Conservation (phyloP, 2,888 invertebrate species). For the Artemia sinica region DNA sequence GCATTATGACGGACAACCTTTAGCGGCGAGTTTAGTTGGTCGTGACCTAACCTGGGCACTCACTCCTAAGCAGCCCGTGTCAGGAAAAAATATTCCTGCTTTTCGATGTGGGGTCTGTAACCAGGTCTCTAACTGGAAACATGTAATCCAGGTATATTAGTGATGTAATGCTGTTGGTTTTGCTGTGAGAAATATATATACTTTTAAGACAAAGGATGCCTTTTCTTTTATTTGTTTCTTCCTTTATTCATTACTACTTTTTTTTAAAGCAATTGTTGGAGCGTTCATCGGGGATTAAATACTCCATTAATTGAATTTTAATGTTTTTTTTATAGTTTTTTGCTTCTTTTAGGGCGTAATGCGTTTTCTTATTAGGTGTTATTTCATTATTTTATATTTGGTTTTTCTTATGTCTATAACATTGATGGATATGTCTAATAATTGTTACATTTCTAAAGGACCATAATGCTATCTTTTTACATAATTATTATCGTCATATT, state of each 20-base stretch:
- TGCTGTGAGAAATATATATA: neutral
- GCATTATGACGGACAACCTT: slow-evolving; percentile 31
- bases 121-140: slow-evolving; percentile 66
- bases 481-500: too few species aligned
- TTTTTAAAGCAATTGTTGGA: neutral
- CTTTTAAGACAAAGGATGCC: neutral
- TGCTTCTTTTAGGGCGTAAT: neutral
- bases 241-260: neutral
- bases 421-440: too few species aligned
- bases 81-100: slow-evolving; percentile 29
- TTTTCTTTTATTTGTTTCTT: neutral
- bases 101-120: slow-evolving; percentile 59
- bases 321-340: neutral
- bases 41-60: slow-evolving; percentile 8
- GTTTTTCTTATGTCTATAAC: too few species aligned
- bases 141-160: slow-evolving; percentile 52
- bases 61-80: slow-evolving; percentile 6
- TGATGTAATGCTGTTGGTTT: neutral
- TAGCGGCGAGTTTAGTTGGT: neutral
- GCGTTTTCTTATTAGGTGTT: too few species aligned
- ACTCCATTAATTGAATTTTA: neutral
- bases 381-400: too few species aligned
- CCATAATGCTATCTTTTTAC: too few species aligned
- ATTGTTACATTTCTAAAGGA: too few species aligned
- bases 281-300: neutral